Evolutionary conservation across 2,797 vertebrate species (phyloP).

Genomic region (Arrhamphus sclerolepis): DNA sequence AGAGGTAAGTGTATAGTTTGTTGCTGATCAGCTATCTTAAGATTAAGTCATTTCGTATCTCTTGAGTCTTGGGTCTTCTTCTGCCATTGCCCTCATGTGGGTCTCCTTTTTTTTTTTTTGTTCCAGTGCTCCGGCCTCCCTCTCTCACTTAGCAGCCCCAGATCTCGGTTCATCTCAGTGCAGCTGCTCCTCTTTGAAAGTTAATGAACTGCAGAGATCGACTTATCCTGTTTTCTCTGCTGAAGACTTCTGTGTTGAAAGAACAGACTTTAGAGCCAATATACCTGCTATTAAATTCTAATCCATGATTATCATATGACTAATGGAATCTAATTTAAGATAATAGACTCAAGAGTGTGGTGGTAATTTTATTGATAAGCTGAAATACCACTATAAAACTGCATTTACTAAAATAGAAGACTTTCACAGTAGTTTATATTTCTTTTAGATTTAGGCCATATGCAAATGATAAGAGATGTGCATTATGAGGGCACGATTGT

Average conservation of each 20-base stretch:
- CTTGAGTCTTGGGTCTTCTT: conserved; percentile 19
- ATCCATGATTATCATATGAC: background rate
- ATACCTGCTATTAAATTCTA: conserved; percentile 22
- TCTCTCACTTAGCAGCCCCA: conserved; percentile 33
- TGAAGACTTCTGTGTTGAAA: conserved; percentile 31
- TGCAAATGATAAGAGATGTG: no score
- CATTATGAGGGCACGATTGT: background rate
- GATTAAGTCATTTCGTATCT: conserved; percentile 23
- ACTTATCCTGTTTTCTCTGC: conserved; percentile 49
- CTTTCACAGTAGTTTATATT: no score
- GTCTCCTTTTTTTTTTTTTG: conserved; percentile 42
- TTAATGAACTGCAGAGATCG: conserved; percentile 70
- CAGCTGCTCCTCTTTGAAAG: conserved; percentile 62
- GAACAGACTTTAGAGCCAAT: conserved; percentile 32
- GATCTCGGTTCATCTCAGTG: conserved; percentile 51
- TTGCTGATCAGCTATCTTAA: conserved; percentile 38
- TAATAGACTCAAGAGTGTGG: no score
- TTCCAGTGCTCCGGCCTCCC: conserved; percentile 10
- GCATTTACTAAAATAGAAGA: no score
- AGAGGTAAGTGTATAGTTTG: conserved; percentile 32
- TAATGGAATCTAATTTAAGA: background rate
- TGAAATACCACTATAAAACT: no score
- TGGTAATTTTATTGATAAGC: background rate
- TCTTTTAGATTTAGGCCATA: no score
- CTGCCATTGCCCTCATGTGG: conserved; percentile 32